Evolutionary conservation across 2,888 invertebrate genomes (phyloP), one percentile per base, ranked within the genome.

Genomic region (Campoletis raptor): DNA sequence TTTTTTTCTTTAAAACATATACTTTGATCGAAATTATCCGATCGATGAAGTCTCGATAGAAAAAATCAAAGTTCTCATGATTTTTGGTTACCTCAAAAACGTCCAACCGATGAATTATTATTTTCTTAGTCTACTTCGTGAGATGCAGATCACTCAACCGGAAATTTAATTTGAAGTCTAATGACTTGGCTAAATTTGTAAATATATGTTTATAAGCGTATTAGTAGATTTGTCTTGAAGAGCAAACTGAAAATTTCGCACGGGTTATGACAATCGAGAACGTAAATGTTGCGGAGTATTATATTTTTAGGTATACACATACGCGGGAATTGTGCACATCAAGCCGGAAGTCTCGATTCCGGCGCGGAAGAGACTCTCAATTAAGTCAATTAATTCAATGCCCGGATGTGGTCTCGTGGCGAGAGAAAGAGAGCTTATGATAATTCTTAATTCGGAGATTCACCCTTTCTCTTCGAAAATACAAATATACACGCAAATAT

Each of bases 321-420:
- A 80, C 70, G 72, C 76, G 74, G 79, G 87, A 87, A 57, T 69
- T 66, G 80, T 74, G 81, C 79, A 57, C 80, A 80, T 48, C 72
- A 66, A 79, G 15, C 89, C 85, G 89, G 88, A 89, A 85, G 88
- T 87, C 85, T 89, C 88, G 87, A 89, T 85, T 88, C 89, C 87
- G 85, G 85, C 86, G 82, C 85, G 88, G 87, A 88, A 88, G 86
- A 88, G 83, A 86, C 74, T 87, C 83, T 85, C 89, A 87, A 89
- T 88, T 89, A 88, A 85, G 85, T 85, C 81, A 85, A 89, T 87
- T 88, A 88, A 89, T 89, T 86, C 81, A 85, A 87, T 87, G 85
- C 83, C 89, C 88, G 88, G 89, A 88, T 87, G 87, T 83, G 85
- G 81, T 83, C 81, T 66, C 76, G 81, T 84, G 61, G 64, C 54